These are phyloP conservation scores for Neolamprologus ventralis DNA, from an alignment of 2,113 vertebrate species.

Conservation along the genomic window DNA sequence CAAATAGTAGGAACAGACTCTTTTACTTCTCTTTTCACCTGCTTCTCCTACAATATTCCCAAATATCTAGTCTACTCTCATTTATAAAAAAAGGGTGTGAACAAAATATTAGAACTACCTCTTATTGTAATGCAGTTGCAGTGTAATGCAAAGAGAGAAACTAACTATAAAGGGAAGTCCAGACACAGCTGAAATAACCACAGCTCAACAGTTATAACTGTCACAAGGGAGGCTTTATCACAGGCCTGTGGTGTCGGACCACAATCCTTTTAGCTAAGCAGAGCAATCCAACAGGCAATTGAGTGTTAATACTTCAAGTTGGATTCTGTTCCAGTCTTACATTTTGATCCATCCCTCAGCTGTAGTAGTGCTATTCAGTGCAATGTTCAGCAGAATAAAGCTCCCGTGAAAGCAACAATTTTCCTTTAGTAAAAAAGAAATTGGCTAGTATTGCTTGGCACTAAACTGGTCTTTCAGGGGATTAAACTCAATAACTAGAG, in stretches of 20 bases:
- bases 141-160: background rate
- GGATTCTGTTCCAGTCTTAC: background rate
- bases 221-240: background rate
- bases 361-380: background rate
- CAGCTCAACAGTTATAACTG: background rate
- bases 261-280: background rate
- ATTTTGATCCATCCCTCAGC: background rate
- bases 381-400: background rate
- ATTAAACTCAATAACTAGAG: background rate
- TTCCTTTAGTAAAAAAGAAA: background rate
- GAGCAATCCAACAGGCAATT: background rate
- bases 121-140: background rate
- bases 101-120: background rate
- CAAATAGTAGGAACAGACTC: background rate
- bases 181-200: background rate
- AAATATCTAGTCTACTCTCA: background rate
- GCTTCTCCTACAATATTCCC: background rate
- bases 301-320: background rate
- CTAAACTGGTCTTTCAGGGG: background rate
- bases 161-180: background rate
- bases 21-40: background rate
- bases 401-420: background rate
- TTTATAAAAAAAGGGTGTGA: background rate
- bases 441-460: background rate
- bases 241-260: background rate